Base-by-base conservation (phyloP, 2,113 vertebrate genomes). In the Eolophus roseicapilla region DNA sequence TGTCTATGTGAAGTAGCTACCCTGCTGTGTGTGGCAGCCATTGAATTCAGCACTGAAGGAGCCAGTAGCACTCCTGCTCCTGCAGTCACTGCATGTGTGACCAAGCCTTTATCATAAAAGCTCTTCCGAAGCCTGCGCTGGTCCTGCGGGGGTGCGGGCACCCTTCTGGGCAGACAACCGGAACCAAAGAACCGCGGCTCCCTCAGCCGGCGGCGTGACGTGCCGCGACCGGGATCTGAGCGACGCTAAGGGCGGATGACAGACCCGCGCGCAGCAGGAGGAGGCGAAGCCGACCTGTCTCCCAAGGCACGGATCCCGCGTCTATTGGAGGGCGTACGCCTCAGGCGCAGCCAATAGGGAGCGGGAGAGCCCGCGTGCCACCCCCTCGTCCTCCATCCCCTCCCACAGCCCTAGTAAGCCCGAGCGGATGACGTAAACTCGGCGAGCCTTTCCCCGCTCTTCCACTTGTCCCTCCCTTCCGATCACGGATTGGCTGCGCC, bases 261-360 rank as follows among this genome's bases (percentile, higher is more conserved):
- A 12, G 7, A 57, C 29, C 9, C 33, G 4, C 24, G 7, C 17
- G 17, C 73, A 0, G 5, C 4, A 0, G 4, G 1, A 0, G 6
- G 17, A 9, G 4, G 4, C 17, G 3, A 0, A 0, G 1, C 19
- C 24, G 2, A 5, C 29, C 53, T 43, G 1, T 39, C 31, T 3
- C 11, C 60, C 13, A 0, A 7, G 41, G 53, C 50, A 14, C 87
- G 88, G 84, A 91, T n/a, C 80, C 76, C 21, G 11, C 55, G 17
- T 5, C 80, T 13, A 96, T 93, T 85, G 90, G 90, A 27, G 6
- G 3, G 28, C 10, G 11, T 5, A 0, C 3, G 1, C 17, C 21
- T 7, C 6, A 1, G 20, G 7, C 16, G 6, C 47, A 43, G 53
- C 88, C 81, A 93, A 86, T 91, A 17, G 11, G 6, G 0, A 77